Evolutionary conservation across 2,113 vertebrate species (phyloP).

Genomic region (Elephantulus edwardii): DNA sequence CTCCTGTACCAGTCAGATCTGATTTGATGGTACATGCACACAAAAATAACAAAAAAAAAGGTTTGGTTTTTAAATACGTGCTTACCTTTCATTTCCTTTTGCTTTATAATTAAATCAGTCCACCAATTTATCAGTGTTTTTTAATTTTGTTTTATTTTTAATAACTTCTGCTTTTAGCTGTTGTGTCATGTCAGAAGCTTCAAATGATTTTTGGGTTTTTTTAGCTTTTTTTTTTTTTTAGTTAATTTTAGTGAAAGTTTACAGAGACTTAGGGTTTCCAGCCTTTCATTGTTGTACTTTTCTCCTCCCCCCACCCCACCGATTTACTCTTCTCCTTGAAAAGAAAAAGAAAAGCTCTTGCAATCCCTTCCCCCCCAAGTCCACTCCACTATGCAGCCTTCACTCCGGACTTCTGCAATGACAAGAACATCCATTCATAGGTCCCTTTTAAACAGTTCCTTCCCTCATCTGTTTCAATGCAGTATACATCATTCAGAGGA

Average conservation of each 20-base stretch:
- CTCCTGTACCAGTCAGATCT: neutral
- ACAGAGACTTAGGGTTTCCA: neutral
- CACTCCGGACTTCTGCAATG: too few relatives aligned
- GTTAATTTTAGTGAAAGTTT: neutral
- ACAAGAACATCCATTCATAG: too few relatives aligned
- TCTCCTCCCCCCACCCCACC: too few relatives aligned
- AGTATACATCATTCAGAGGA: too few relatives aligned
- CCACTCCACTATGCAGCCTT: too few relatives aligned
- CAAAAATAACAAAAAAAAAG: too few relatives aligned
- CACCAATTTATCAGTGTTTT: neutral
- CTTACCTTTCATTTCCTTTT: neutral
- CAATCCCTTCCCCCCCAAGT: too few relatives aligned
- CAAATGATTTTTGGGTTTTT: neutral
- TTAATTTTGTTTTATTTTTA: neutral
- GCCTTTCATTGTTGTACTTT: accelerated
- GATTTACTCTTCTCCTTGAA: too few relatives aligned
- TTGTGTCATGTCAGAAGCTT: neutral
- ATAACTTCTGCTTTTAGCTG: neutral
- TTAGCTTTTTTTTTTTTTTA: neutral
- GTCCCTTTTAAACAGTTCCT: too few relatives aligned
- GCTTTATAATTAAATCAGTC: neutral
- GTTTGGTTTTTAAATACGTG: neutral
- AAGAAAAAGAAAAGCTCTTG: too few relatives aligned
- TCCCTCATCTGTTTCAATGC: too few relatives aligned
- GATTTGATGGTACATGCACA: neutral